Base-by-base conservation (phyloP, 2,797 vertebrate species). In the Uromys caudimaculatus region DNA sequence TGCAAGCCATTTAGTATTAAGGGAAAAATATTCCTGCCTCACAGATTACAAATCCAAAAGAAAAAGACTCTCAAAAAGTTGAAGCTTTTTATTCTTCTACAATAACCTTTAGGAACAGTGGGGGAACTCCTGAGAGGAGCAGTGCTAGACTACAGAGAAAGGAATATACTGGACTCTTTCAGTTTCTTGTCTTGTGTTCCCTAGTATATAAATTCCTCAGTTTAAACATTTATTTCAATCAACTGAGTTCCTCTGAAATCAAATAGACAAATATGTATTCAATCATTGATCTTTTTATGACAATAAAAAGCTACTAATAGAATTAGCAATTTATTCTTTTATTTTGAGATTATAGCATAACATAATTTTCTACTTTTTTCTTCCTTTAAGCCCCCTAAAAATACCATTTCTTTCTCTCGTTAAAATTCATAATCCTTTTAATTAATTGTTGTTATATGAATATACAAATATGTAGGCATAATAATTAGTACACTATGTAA, bases 161-260 rank as follows among this genome's bases (percentile, higher is more conserved):
- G 29, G 10, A n/a, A 77, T 44, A 1, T 76, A 71, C 79, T 44
- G 4, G 4, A 54, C 54, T 79, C 14, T 67, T 47, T 84, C 35
- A 24, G 0, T 14, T 27, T 47, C 32, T 13, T 24, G 12, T 35
- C 73, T 94, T 91, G 29, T 58, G 81, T 21, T 47, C 0, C 11
- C 17, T 41, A 64, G 10, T 47, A 58, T 93, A 8, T 84, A 81
- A 12, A 52, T 12, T 50, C n/a, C 10, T 79, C 52, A 60, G 0
- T 90, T 91, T 85, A 14, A 92, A 62, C 10, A 75, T 92, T 69
- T 19, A 87, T 85, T 88, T 96, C 35, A 85, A 79, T 58, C 11
- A 69, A 29, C 84, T 75, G 85, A 75, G 2, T 91, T 71, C 21
- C 23, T 44, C 62, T 67, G 11, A 71, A 64, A 60, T 87, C 11